A percentile compares a stretch with the other conserved stretches of the same genome.
These are phyloP conservation scores for Ypsolopha sequella DNA, from an alignment of 2,888 invertebrate genomes.

Conservation along the genomic window DNA sequence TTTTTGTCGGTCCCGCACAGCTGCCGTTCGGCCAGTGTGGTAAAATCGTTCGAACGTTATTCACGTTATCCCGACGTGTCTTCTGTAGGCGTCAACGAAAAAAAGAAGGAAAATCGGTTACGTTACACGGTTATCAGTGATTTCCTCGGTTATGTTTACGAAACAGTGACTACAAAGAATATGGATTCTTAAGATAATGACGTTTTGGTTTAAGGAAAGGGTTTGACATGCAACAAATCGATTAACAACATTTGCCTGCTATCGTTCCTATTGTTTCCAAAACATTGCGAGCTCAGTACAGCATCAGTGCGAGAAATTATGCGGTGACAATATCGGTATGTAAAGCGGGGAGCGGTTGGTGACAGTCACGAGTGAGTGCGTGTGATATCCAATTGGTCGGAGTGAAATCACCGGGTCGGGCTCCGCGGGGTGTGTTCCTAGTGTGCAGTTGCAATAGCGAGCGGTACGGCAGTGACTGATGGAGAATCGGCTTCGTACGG, in stretches of 20 bases:
- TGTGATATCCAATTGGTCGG: constrained; percentile 16
- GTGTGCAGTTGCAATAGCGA: constrained; percentile 35
- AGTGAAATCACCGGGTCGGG: neutral
- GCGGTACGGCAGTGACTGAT: constrained; percentile 41
- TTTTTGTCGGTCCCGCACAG: constrained; percentile 53
- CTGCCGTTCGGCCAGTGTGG: constrained; percentile 58
- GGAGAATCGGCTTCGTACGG: constrained; percentile 40
- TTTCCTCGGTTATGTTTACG: neutral
- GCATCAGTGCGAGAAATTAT: constrained; percentile 35
- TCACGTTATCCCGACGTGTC: constrained; percentile 28
- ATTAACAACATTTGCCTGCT: constrained; percentile 26
- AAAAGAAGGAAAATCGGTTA: neutral
- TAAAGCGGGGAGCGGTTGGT: constrained; percentile 35
- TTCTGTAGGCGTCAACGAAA: constrained; percentile 33
- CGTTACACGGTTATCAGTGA: neutral
- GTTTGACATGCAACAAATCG: constrained; percentile 8
- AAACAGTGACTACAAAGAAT: neutral
- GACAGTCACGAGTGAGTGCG: constrained; percentile 52
- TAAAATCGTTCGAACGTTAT: constrained; percentile 43
- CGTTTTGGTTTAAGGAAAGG: neutral
- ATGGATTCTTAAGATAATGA: too few species aligned
- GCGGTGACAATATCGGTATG: constrained; percentile 38
- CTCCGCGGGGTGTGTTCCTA: constrained; percentile 27
- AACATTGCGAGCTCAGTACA: constrained; percentile 41
- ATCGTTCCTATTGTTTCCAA: constrained; percentile 44